Percentiles rank a stretch among this genome's conserved stretches.
Evolutionary conservation across 2,888 invertebrate genomes (phyloP).

Genomic region (Lomographa bimaculata): DNA sequence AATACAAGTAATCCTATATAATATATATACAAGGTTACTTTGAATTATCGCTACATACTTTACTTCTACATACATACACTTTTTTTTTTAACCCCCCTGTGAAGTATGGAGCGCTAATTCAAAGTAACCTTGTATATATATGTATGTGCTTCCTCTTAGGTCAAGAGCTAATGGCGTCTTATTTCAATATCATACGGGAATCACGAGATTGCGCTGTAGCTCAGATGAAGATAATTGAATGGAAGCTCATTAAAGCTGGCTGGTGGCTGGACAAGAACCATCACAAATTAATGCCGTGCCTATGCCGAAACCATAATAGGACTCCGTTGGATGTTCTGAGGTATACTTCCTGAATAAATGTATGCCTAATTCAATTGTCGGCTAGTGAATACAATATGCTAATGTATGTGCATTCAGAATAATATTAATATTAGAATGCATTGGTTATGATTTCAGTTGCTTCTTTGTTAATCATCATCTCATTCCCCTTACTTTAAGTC

Average conservation of each 20-base stretch:
- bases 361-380: constrained; percentile 1
- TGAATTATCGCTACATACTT: too few species aligned
- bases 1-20: too few species aligned
- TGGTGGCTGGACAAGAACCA: constrained; percentile 68
- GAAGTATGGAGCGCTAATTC: too few species aligned
- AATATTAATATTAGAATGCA: too few species aligned
- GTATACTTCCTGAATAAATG: constrained; percentile 38
- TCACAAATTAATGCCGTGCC: constrained; percentile 60
- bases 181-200: constrained; percentile 62
- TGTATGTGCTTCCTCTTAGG: constrained; percentile 65
- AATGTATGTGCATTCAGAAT: too few species aligned
- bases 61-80: too few species aligned
- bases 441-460: too few species aligned
- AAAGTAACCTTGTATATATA: too few species aligned
- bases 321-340: constrained; percentile 64
- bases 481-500: too few species aligned
- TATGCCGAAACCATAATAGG: constrained; percentile 60
- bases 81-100: too few species aligned
- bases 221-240: constrained; percentile 67
- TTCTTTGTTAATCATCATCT: too few species aligned
- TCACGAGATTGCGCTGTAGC: constrained; percentile 59
- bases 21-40: too few species aligned
- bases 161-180: constrained; percentile 75
- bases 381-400: neutral
- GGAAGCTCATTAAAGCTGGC: constrained; percentile 68